Evolutionary conservation across 2,888 invertebrate species (phyloP).

Genomic region (Lamellibrachia satsuma): DNA sequence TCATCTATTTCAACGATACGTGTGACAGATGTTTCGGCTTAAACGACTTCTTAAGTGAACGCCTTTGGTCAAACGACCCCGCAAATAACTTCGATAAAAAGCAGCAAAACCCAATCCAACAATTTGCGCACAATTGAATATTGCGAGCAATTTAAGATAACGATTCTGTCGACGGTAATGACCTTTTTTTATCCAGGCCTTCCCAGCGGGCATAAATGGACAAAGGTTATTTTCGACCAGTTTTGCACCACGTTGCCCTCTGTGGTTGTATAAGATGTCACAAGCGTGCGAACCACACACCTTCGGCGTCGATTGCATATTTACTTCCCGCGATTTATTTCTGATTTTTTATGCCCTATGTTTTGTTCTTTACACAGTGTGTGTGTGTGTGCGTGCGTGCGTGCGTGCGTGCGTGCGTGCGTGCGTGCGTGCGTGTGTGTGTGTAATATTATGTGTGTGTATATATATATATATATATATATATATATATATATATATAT

Average conservation of each 20-base stretch:
- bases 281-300: no score
- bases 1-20: not conserved
- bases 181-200: not conserved
- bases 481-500: no score
- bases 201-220: not conserved
- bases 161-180: not conserved
- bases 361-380: not conserved
- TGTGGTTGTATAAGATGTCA: not conserved
- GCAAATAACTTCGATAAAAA: not conserved
- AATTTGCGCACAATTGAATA: not conserved
- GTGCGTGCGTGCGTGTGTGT: not conserved
- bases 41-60: not conserved
- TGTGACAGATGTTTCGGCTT: not conserved
- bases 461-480: no score
- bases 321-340: not conserved
- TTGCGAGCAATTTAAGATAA: not conserved
- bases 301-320: not conserved
- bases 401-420: not conserved
- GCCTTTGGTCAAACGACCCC: not conserved
- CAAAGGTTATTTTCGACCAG: not conserved
- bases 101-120: not conserved
- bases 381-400: not conserved
- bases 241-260: not conserved
- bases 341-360: no score
- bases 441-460: no score